phyloP scores from a whole-genome alignment of 2,797 vertebrate genomes.

The Diceros bicornis region DNA sequence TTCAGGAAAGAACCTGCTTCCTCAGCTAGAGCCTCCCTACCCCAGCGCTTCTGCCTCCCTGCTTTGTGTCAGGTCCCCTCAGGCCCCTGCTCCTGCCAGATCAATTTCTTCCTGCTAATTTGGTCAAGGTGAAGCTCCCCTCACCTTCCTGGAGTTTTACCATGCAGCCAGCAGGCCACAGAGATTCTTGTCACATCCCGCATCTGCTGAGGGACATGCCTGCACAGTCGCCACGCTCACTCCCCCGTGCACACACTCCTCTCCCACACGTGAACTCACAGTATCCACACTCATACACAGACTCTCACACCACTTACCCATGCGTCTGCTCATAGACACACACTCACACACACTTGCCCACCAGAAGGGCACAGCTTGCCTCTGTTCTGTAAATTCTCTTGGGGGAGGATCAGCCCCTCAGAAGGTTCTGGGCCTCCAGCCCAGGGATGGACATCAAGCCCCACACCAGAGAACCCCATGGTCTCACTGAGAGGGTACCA shows the following conservation, averaged over 20 bases:
- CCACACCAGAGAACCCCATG: background rate
- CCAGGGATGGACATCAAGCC: background rate
- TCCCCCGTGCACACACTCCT: background rate
- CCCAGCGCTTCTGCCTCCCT: background rate
- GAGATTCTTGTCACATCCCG: background rate
- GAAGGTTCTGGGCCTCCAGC: constrained; percentile 53
- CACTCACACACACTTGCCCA: background rate
- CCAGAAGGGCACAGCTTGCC: background rate
- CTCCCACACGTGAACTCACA: background rate
- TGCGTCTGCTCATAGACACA: background rate
- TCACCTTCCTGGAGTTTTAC: background rate
- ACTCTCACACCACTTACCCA: background rate
- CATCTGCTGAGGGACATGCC: background rate
- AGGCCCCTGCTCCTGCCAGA: background rate
- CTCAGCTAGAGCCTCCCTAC: background rate
- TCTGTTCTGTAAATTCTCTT: background rate
- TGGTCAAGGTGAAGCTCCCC: background rate
- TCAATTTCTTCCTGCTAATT: background rate
- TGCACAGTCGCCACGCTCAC: background rate
- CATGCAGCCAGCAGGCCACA: background rate
- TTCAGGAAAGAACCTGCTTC: constrained; percentile 22
- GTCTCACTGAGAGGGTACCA: constrained; percentile 52
- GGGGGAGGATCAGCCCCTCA: background rate
- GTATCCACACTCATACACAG: background rate
- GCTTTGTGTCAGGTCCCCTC: background rate